Evolutionary conservation across 1,140 invertebrate species (phyloP).

Genomic region (Calliopsis andreniformis): DNA sequence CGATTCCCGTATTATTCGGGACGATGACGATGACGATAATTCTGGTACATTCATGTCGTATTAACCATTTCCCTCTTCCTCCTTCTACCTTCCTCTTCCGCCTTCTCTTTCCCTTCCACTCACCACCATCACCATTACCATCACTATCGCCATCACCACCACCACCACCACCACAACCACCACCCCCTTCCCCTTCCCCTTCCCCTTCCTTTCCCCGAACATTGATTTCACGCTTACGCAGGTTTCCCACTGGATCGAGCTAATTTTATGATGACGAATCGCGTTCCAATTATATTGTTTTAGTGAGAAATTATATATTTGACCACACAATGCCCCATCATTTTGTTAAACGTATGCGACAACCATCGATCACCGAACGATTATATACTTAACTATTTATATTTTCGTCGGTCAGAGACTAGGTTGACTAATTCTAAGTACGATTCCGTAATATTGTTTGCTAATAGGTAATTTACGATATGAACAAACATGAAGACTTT

Average conservation of each 20-base stretch:
- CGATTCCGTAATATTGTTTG: too few relatives aligned
- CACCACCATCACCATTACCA: too few relatives aligned
- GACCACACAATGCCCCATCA: not conserved
- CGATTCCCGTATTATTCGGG: constrained; percentile 52
- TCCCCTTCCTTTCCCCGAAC: constrained; percentile 26
- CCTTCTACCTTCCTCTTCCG: too few relatives aligned
- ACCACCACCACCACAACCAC: too few relatives aligned
- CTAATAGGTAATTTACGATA: too few relatives aligned
- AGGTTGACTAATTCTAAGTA: not conserved
- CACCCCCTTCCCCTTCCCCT: too few relatives aligned
- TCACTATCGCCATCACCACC: too few relatives aligned
- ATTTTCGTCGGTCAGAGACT: too few relatives aligned
- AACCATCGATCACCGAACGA: not conserved
- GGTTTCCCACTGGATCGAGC: not conserved
- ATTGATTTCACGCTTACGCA: constrained; percentile 40
- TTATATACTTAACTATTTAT: too few relatives aligned
- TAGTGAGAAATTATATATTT: constrained; percentile 12
- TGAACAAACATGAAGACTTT: too few relatives aligned
- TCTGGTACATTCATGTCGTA: constrained; percentile 12
- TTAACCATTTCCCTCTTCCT: too few relatives aligned
- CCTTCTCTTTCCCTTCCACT: too few relatives aligned
- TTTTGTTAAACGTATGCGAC: not conserved
- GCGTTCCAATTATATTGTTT: constrained; percentile 31
- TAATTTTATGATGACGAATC: constrained; percentile 49
- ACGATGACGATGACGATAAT: constrained; percentile 56